A percentile compares a stretch with the other conserved stretches of the same genome.
Conservation (phyloP, 2,888 invertebrate species). For the Pandemis corylana region DNA sequence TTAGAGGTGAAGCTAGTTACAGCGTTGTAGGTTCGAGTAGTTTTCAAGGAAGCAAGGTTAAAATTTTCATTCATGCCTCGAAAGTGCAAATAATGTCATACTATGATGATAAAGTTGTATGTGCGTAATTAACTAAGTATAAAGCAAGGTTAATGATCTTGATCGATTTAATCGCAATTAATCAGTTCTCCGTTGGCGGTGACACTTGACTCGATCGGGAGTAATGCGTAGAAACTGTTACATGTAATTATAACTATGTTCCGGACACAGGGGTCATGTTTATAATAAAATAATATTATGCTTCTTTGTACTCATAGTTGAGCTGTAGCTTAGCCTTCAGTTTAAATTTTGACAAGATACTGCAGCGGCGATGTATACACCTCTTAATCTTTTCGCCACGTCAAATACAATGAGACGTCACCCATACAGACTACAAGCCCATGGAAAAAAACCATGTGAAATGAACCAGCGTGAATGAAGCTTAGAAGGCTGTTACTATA, state of each 20-base stretch:
- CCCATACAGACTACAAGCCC: no score
- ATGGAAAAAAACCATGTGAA: no score
- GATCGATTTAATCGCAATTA: not conserved
- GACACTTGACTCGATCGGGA: slow-evolving; percentile 6
- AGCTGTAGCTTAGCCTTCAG: no score
- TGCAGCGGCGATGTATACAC: no score
- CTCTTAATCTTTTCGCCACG: no score
- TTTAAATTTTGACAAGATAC: no score
- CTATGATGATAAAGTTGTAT: slow-evolving; percentile 36
- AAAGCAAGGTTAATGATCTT: slow-evolving; percentile 34
- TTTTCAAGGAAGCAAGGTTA: slow-evolving; percentile 36
- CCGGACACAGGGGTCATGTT: not conserved
- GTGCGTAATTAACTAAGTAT: slow-evolving; percentile 26
- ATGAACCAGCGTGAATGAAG: no score
- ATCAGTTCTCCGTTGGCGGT: not conserved
- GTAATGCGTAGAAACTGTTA: not conserved
- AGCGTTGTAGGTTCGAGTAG: not conserved
- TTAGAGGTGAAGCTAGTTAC: not conserved
- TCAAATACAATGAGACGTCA: no score
- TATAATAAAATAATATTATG: no score
- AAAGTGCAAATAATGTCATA: slow-evolving; percentile 47
- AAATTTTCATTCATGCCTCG: slow-evolving; percentile 49
- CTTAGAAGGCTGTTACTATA: no score
- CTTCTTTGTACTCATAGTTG: not conserved
- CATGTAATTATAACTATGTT: not conserved